Conservation (phyloP, 1,140 invertebrate genomes). For the Sesamia nonagrioides region DNA sequence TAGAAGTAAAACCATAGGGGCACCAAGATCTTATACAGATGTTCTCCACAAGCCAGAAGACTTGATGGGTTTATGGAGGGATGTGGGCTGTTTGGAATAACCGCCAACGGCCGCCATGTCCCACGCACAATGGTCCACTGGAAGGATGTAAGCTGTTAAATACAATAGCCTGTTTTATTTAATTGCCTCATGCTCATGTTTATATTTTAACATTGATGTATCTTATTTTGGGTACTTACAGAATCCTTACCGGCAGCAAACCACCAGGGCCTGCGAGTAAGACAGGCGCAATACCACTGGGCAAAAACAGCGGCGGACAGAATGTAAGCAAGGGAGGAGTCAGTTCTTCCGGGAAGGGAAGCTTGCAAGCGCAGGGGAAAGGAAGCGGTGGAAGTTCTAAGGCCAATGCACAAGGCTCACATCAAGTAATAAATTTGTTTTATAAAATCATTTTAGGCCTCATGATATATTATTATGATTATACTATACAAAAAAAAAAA, state of each 20-base stretch:
- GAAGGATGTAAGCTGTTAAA: too few species aligned
- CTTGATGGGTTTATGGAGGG: too few species aligned
- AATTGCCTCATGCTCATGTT: too few species aligned
- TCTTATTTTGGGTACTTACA: conserved; percentile 47
- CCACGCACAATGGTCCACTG: too few species aligned
- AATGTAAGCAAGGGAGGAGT: conserved; percentile 57
- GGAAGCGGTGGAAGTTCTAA: conserved; percentile 65
- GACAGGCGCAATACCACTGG: conserved; percentile 78
- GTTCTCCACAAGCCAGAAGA: too few species aligned
- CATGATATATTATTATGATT: too few species aligned
- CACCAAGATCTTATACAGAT: too few species aligned
- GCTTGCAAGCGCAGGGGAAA: conserved; percentile 64
- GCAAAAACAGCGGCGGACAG: conserved; percentile 71
- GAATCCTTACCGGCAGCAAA: conserved; percentile 79
- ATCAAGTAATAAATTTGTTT: conserved; percentile 63
- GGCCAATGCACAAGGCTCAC: conserved; percentile 64
- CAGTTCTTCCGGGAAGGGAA: conserved; percentile 60
- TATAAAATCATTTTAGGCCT: background rate
- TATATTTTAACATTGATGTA: background rate
- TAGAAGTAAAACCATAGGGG: too few species aligned
- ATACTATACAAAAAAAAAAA: too few species aligned
- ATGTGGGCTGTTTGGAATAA: too few species aligned
- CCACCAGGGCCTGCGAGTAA: conserved; percentile 86
- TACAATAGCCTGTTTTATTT: too few species aligned
- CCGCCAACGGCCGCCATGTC: too few species aligned